phyloP scores from a whole-genome alignment of 2,888 invertebrate genomes.

The Acleris cristana region DNA sequence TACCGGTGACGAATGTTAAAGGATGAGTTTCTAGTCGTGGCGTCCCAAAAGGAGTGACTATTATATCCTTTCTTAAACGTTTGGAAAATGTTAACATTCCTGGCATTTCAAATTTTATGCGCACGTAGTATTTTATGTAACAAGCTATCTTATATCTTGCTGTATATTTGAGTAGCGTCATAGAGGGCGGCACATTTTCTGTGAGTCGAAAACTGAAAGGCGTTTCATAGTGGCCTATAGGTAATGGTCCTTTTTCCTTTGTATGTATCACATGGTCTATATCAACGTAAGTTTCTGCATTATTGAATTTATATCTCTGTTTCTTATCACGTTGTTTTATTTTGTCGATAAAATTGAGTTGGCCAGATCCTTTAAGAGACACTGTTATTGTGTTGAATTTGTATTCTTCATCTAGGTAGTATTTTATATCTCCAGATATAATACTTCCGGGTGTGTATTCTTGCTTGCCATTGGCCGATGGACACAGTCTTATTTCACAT shows the following conservation, averaged over 20 bases:
- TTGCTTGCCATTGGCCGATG: slow-evolving; percentile 11
- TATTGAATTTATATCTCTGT: slow-evolving; percentile 6
- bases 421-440: slow-evolving; percentile 30
- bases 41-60: slow-evolving; percentile 12
- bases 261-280: slow-evolving; percentile 25
- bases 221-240: slow-evolving; percentile 22
- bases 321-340: slow-evolving; percentile 12
- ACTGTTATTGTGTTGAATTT: slow-evolving; percentile 24
- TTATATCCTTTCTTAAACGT: slow-evolving; percentile 27
- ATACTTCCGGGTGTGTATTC: slow-evolving; percentile 20
- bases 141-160: slow-evolving; percentile 28
- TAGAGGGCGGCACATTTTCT: slow-evolving; percentile 21
- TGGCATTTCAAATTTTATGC: slow-evolving; percentile 36
- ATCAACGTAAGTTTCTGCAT: slow-evolving; percentile 27
- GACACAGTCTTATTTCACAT: slow-evolving; percentile 29
- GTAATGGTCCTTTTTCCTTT: slow-evolving; percentile 9
- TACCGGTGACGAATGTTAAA: slow-evolving; percentile 14
- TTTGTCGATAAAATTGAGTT: slow-evolving; percentile 12
- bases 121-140: slow-evolving; percentile 30
- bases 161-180: slow-evolving; percentile 18
- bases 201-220: slow-evolving; percentile 29
- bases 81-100: slow-evolving; percentile 23
- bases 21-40: slow-evolving; percentile 25
- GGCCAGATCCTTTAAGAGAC: slow-evolving; percentile 30
- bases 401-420: slow-evolving; percentile 23